Evolutionary conservation across 2,888 invertebrate species (phyloP).

Genomic region (Troides oblongomaculatus): DNA sequence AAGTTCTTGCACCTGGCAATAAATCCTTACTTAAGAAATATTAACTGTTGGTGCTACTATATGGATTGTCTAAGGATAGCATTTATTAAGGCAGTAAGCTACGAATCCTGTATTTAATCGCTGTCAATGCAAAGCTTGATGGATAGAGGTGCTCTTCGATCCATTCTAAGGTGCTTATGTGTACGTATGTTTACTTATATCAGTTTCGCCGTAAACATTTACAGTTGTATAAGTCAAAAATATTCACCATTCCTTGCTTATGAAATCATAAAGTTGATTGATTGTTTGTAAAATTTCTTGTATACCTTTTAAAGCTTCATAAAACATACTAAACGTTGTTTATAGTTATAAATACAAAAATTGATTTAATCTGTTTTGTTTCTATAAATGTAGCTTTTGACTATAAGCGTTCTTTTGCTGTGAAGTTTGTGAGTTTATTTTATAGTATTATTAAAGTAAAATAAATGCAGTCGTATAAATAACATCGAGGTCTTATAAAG

Average conservation of each 20-base stretch:
- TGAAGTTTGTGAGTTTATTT: too few relatives aligned
- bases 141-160: conserved; percentile 38
- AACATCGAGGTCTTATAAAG: conserved; percentile 9
- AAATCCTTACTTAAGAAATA: background rate
- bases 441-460: background rate
- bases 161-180: conserved; percentile 8
- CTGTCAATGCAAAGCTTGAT: conserved; percentile 59
- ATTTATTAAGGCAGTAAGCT: conserved; percentile 49
- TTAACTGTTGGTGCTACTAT: background rate
- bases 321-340: too few relatives aligned
- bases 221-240: background rate
- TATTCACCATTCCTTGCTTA: background rate
- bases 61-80: conserved; percentile 21
- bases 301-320: background rate
- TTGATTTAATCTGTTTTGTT: too few relatives aligned
- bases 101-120: conserved; percentile 60
- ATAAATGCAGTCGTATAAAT: conserved; percentile 5
- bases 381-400: too few relatives aligned
- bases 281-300: background rate
- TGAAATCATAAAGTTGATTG: background rate
- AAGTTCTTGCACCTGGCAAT: background rate
- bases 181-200: background rate
- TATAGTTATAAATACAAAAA: too few relatives aligned
- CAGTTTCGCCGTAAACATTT: background rate
- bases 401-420: too few relatives aligned